Evolutionary conservation across 2,797 vertebrate genomes (phyloP).

Genomic region (Sarcophilus harrisii): DNA sequence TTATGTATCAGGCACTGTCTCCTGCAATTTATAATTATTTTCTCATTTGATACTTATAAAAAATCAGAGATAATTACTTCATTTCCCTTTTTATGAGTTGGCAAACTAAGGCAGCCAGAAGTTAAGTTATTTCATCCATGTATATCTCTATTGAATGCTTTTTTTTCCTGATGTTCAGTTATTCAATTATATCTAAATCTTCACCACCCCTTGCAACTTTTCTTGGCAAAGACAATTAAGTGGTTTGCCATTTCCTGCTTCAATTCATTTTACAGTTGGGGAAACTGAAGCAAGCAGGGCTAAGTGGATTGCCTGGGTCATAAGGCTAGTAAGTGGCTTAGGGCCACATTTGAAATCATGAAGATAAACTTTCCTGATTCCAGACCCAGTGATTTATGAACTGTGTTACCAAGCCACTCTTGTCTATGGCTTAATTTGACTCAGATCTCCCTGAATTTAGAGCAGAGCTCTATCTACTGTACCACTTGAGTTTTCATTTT

Average conservation of each 20-base stretch:
- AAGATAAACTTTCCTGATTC: neutral
- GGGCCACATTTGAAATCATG: neutral
- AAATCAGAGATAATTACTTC: neutral
- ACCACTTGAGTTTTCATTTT: neutral
- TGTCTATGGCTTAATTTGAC: neutral
- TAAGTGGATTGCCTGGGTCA: neutral
- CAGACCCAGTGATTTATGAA: neutral
- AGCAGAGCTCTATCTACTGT: neutral
- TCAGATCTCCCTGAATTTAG: neutral
- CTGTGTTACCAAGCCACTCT: neutral
- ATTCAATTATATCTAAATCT: neutral
- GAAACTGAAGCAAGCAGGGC: neutral
- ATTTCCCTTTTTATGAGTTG: neutral
- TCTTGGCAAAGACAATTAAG: neutral
- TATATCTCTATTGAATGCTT: neutral
- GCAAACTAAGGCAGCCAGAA: neutral
- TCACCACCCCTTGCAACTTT: neutral
- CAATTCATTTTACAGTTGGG: neutral
- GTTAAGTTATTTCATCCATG: neutral
- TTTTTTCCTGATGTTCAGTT: neutral
- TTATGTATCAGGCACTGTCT: neutral
- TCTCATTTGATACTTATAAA: neutral
- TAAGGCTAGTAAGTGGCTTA: neutral
- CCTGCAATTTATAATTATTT: neutral
- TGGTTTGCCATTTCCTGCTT: neutral